These are phyloP conservation scores for Mus spicilegus DNA, from an alignment of 2,113 vertebrate genomes.

Conservation along the genomic window DNA sequence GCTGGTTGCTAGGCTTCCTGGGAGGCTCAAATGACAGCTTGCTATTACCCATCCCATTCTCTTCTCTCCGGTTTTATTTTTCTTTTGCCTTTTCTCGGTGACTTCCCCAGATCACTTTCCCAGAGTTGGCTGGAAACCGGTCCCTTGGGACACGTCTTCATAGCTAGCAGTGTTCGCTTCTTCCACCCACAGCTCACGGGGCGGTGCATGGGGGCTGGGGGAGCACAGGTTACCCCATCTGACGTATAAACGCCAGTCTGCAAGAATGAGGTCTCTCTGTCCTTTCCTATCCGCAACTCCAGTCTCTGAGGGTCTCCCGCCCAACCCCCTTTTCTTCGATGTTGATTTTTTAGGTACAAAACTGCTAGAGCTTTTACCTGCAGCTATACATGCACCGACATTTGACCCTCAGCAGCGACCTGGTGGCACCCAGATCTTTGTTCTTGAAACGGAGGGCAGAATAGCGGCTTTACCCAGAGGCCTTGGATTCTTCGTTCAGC, in stretches of 20 bases:
- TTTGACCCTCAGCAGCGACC: background rate
- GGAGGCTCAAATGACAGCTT: conserved; percentile 6
- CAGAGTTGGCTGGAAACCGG: background rate
- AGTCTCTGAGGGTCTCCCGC: background rate
- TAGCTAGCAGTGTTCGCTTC: background rate
- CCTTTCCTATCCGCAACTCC: background rate
- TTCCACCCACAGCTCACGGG: background rate
- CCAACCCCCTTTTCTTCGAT: too few relatives aligned
- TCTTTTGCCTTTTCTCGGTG: background rate
- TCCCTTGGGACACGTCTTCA: background rate
- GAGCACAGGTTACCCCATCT: background rate
- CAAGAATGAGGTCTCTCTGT: background rate
- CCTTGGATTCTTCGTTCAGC: background rate
- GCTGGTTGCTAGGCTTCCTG: conserved; percentile 26
- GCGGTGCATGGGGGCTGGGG: background rate
- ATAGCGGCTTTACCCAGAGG: background rate
- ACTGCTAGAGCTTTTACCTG: background rate
- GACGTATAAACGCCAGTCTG: background rate
- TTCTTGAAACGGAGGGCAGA: conserved; percentile 15
- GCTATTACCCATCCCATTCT: background rate
- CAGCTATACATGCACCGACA: background rate
- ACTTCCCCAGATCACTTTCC: background rate
- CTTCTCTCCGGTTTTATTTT: background rate
- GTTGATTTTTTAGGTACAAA: background rate
- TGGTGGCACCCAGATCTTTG: background rate